Evolutionary conservation across 2,113 vertebrate genomes (phyloP).

Genomic region (Craseonycteris thonglongyai): DNA sequence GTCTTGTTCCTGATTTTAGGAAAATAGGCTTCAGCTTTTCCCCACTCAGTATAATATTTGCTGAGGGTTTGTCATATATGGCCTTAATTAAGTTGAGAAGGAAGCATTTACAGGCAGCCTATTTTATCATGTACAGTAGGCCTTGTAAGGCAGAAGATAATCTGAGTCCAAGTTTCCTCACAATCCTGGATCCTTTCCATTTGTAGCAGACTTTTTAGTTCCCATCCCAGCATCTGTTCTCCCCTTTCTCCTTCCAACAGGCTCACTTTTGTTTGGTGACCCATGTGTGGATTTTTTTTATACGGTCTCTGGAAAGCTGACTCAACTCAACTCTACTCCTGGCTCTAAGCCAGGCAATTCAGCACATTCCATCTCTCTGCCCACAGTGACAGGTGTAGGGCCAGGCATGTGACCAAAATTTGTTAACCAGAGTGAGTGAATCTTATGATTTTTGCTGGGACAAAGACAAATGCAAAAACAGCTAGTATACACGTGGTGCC

Average conservation of each 20-base stretch:
- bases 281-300: not conserved
- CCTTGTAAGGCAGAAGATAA: not conserved
- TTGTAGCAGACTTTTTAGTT: not conserved
- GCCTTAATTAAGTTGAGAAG: no score
- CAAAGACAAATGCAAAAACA: not conserved
- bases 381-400: not conserved
- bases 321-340: not conserved
- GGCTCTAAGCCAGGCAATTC: not conserved
- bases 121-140: not conserved
- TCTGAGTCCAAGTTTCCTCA: not conserved
- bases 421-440: not conserved
- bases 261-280: not conserved
- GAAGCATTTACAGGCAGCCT: not conserved
- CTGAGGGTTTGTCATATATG: no score
- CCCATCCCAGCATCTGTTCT: not conserved
- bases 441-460: not conserved
- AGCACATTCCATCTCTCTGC: not conserved
- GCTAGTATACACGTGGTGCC: not conserved
- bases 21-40: no score
- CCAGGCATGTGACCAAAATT: not conserved
- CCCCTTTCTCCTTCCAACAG: not conserved
- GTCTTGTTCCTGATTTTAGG: no score
- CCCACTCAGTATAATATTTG: no score
- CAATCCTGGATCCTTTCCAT: not conserved
- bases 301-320: conserved; percentile 5